A percentile compares a stretch with the other conserved stretches of the same genome.
Conservation (phyloP, 2,113 vertebrate species). For the Panthera leo region DNA sequence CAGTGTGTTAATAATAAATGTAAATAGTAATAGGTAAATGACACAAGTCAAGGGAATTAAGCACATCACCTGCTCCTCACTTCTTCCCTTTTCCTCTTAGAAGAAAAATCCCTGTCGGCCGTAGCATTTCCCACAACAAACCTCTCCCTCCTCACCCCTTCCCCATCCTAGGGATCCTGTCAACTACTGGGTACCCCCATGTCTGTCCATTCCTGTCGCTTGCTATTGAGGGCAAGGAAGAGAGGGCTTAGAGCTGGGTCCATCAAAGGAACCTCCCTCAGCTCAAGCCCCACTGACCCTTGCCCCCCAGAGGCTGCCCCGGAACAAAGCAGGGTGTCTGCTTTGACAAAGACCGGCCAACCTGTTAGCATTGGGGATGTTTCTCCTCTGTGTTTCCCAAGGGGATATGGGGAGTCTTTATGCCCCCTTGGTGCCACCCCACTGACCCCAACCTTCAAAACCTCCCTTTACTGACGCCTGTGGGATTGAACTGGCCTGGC, state of each 20-base stretch:
- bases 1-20: background rate
- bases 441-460: background rate
- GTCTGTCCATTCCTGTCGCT: too few species aligned
- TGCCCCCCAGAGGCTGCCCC: background rate
- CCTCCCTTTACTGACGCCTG: background rate
- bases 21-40: background rate
- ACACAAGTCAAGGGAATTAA: background rate
- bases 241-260: too few species aligned
- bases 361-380: accelerated
- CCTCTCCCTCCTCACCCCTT: background rate
- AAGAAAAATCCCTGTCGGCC: accelerated
- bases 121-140: background rate
- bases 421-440: background rate
- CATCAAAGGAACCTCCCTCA: accelerated
- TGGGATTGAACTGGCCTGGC: accelerated
- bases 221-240: too few species aligned
- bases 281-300: accelerated
- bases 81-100: too few species aligned
- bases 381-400: background rate
- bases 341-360: background rate
- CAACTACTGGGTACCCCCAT: accelerated
- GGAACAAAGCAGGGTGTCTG: background rate
- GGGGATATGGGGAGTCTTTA: background rate
- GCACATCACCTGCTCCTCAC: accelerated
- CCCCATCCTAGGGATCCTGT: background rate